These are phyloP conservation scores for Hydriomena furcata DNA, from an alignment of 2,888 invertebrate genomes.

Conservation along the genomic window DNA sequence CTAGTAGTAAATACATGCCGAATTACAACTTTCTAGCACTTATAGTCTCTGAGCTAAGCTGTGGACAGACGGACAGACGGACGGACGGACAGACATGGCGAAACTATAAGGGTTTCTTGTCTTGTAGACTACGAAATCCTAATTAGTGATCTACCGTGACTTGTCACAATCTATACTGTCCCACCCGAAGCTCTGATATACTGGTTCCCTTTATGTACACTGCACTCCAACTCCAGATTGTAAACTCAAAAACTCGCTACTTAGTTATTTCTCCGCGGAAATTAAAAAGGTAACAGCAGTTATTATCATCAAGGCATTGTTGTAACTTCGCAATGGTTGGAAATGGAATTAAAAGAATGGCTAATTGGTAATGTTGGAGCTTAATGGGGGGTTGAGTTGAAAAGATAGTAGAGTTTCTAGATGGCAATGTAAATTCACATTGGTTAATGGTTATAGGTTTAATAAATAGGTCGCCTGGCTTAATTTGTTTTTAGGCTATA, in stretches of 20 bases:
- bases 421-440: neutral
- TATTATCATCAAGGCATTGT: conserved; percentile 36
- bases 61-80: too few species aligned
- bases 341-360: conserved; percentile 30
- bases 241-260: conserved; percentile 34
- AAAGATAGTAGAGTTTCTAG: conserved; percentile 4
- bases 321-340: conserved; percentile 28
- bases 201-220: neutral
- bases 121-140: too few species aligned
- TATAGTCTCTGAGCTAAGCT: too few species aligned
- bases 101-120: too few species aligned
- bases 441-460: neutral
- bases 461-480: too few species aligned
- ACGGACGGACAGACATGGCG: too few species aligned
- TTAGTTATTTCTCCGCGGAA: conserved; percentile 31
- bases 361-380: conserved; percentile 27
- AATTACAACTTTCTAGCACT: too few species aligned
- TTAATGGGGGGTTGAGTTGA: conserved; percentile 10
- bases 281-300: conserved; percentile 37
- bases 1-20: too few species aligned
- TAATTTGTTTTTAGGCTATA: too few species aligned
- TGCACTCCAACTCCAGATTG: conserved; percentile 39
- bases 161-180: too few species aligned
- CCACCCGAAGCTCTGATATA: neutral
- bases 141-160: too few species aligned